These are phyloP conservation scores for Lapara coniferarum DNA, from an alignment of 2,888 invertebrate genomes.

Conservation along the genomic window DNA sequence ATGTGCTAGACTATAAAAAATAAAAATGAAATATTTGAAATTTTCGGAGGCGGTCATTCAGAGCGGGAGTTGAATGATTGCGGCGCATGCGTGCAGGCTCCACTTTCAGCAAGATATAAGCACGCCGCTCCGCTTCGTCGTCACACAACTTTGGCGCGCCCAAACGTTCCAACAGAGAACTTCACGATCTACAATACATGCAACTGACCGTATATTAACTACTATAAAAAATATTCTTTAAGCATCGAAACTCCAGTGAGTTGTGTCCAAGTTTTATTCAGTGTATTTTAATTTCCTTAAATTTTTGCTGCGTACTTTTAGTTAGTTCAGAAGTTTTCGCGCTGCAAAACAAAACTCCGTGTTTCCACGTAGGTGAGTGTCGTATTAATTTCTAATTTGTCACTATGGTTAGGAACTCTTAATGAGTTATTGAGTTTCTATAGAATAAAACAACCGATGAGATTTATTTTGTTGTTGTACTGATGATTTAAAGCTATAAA, in stretches of 20 bases:
- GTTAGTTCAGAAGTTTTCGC: constrained; percentile 60
- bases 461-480: not conserved
- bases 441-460: not conserved
- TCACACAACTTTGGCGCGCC: constrained; percentile 80
- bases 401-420: constrained; percentile 34
- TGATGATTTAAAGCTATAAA: too few species aligned
- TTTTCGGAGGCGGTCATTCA: constrained; percentile 77
- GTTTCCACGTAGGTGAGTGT: constrained; percentile 47
- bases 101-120: constrained; percentile 71
- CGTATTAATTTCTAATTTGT: constrained; percentile 43
- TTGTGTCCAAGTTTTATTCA: constrained; percentile 55
- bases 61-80: constrained; percentile 71
- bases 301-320: constrained; percentile 55
- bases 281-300: constrained; percentile 51
- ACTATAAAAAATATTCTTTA: constrained; percentile 42
- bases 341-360: constrained; percentile 44
- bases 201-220: constrained; percentile 37
- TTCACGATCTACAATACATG: constrained; percentile 49
- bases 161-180: constrained; percentile 71
- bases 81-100: constrained; percentile 67
- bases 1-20: too few species aligned
- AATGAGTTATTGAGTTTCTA: constrained; percentile 23
- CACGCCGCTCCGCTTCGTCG: constrained; percentile 63
- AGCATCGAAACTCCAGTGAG: constrained; percentile 46
- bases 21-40: constrained; percentile 47